These are phyloP conservation scores for Agrochola litura DNA, from an alignment of 2,888 invertebrate genomes.

Conservation along the genomic window DNA sequence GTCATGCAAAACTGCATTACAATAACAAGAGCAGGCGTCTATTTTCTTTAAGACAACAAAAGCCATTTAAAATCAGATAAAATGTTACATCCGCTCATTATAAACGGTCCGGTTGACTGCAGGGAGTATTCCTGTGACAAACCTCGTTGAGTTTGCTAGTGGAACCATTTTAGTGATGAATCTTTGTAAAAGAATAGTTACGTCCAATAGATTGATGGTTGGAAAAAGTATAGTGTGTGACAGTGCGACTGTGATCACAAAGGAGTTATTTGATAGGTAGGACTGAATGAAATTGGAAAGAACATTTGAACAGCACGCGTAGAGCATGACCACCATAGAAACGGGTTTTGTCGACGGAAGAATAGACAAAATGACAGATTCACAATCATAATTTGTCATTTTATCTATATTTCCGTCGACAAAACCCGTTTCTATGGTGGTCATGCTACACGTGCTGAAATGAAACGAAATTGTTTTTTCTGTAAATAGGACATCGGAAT, in stretches of 20 bases:
- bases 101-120: conserved; percentile 23
- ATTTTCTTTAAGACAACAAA: conserved; percentile 36
- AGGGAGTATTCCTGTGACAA: conserved; percentile 16
- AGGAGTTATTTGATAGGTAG: conserved; percentile 43
- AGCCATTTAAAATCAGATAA: conserved; percentile 55
- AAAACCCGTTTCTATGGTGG: too few relatives aligned
- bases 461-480: not conserved
- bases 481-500: not conserved
- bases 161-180: conserved; percentile 45
- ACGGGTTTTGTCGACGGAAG: too few relatives aligned
- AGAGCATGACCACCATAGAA: too few relatives aligned
- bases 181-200: conserved; percentile 37
- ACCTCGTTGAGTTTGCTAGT: conserved; percentile 21
- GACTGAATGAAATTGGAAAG: not conserved
- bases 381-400: too few relatives aligned
- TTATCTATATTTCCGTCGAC: too few relatives aligned
- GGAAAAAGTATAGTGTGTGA: conserved; percentile 10
- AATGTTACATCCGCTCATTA: conserved; percentile 37
- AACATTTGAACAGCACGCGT: not conserved
- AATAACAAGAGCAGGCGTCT: conserved; percentile 50
- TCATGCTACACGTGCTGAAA: too few relatives aligned
- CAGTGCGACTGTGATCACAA: conserved; percentile 3
- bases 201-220: conserved; percentile 14
- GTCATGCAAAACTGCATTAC: conserved; percentile 61
- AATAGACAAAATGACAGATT: too few relatives aligned